These are phyloP conservation scores for Xyrichtys novacula DNA, from an alignment of 2,797 vertebrate genomes.

Conservation along the genomic window DNA sequence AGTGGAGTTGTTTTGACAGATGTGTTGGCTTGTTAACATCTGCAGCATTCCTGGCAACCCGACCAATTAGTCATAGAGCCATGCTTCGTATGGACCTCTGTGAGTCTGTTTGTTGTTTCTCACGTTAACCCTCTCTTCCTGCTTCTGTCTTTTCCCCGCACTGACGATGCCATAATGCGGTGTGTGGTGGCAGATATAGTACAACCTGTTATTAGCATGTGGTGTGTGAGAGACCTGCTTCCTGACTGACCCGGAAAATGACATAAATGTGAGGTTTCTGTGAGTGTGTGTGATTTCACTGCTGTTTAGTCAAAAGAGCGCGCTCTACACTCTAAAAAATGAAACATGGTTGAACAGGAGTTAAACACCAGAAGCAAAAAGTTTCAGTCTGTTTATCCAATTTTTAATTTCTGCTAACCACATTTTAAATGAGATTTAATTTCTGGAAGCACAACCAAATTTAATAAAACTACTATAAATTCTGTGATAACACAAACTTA, in stretches of 20 bases:
- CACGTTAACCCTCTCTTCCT: neutral
- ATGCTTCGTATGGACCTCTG: slow-evolving; percentile 50
- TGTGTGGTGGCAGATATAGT: slow-evolving; percentile 16
- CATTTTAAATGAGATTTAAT: too few species aligned
- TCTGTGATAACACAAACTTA: too few species aligned
- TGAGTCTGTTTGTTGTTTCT: slow-evolving; percentile 2
- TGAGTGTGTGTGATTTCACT: neutral
- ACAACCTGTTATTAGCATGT: slow-evolving; percentile 45
- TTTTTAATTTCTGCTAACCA: too few species aligned
- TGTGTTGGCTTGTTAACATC: slow-evolving; percentile 60
- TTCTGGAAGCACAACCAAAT: too few species aligned
- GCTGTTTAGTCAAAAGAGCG: too few species aligned
- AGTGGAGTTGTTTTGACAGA: slow-evolving; percentile 59
- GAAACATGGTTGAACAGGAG: too few species aligned
- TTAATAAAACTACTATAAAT: too few species aligned
- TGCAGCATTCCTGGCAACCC: slow-evolving; percentile 69
- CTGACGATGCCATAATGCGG: neutral
- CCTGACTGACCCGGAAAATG: slow-evolving; percentile 35
- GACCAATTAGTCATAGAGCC: slow-evolving; percentile 65
- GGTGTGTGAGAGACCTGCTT: slow-evolving; percentile 42
- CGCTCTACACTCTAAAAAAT: too few species aligned
- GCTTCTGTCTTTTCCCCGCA: neutral
- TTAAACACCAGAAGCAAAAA: too few species aligned
- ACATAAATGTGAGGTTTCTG: slow-evolving; percentile 29
- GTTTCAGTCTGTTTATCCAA: too few species aligned